These are phyloP conservation scores for Laupala kohalensis DNA, from an alignment of 1,140 invertebrate genomes.

Conservation along the genomic window DNA sequence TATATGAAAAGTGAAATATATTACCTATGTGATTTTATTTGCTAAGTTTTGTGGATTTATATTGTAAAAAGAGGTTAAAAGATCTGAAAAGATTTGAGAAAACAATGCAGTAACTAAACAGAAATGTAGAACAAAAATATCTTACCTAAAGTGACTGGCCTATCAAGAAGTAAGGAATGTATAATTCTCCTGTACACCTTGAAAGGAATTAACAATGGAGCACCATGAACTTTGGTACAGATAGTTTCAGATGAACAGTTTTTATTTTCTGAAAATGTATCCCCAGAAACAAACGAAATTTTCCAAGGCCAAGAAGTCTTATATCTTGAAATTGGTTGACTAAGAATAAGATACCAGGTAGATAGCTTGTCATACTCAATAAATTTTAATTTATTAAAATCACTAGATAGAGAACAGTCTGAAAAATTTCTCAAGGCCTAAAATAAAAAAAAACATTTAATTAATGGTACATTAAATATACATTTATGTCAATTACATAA, in stretches of 20 bases:
- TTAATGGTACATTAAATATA: not conserved
- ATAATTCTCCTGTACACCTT: not conserved
- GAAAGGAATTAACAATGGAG: not conserved
- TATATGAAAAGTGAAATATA: no score
- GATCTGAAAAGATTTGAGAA: not conserved
- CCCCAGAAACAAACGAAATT: constrained; percentile 25
- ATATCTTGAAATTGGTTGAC: constrained; percentile 18
- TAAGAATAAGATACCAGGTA: constrained; percentile 14
- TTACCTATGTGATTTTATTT: no score
- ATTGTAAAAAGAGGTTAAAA: not conserved
- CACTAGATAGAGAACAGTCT: constrained; percentile 22
- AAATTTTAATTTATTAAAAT: constrained; percentile 19
- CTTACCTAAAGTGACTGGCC: constrained; percentile 3
- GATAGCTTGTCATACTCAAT: constrained; percentile 22
- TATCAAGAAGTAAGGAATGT: not conserved
- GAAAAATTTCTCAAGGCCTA: constrained; percentile 27
- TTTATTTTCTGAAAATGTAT: constrained; percentile 28
- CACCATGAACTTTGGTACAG: not conserved
- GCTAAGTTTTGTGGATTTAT: no score
- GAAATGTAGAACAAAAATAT: no score
- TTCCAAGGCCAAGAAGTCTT: constrained; percentile 24
- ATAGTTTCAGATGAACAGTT: constrained; percentile 22
- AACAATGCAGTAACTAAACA: not conserved
- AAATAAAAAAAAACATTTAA: constrained; percentile 5
- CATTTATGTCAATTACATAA: not conserved